Evolutionary conservation across 2,797 vertebrate species (phyloP), one percentile per base, ranked within the genome.

Genomic region (Lagodon rhomboides): DNA sequence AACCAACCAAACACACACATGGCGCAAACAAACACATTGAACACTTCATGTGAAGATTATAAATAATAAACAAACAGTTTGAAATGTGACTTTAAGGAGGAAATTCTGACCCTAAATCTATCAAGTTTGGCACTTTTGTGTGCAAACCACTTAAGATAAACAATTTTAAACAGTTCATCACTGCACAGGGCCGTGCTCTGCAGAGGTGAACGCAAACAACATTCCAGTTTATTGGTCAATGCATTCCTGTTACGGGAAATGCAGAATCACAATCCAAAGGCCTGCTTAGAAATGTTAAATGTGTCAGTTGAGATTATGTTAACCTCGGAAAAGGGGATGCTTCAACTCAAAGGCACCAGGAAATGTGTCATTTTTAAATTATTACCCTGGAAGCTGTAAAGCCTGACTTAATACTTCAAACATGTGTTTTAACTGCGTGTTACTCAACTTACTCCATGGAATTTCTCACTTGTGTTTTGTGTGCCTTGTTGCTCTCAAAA

Each of bases 211-310:
- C 22, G 20, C 78, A 75, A 75, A 66, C 82, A 88, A 46, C 71
- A 79, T 87, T 80, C 80, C 78, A 30, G 22, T 62, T 46, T 72
- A 22, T 49, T 75, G 53, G 43, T 79, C 61, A 71, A 49, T 69
- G 25, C 55, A 46, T 77, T 60, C 12, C 34, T 43, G 7, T 8
- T 44, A 9, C 53, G 66, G 43, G 55, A 49, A 67, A 72, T 46
- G 12, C 16, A 51, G 34, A 15, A 53, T 38, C 12, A 15, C 6
- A 41, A 9, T 27, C 44, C 8, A 69, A 47, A 60, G 54, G 30
- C 30, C 30, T 34, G 5, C 30, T 34, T 34, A 34, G 30, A 34
- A 7, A 34, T 34, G 30, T 34, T 34, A 34, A 34, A 34, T 34
- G 30, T 34, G 4, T 34, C 30, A 34, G 30, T 34, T 34, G 30